Conservation (phyloP, 2,113 vertebrate species). For the Dascyllus trimaculatus region DNA sequence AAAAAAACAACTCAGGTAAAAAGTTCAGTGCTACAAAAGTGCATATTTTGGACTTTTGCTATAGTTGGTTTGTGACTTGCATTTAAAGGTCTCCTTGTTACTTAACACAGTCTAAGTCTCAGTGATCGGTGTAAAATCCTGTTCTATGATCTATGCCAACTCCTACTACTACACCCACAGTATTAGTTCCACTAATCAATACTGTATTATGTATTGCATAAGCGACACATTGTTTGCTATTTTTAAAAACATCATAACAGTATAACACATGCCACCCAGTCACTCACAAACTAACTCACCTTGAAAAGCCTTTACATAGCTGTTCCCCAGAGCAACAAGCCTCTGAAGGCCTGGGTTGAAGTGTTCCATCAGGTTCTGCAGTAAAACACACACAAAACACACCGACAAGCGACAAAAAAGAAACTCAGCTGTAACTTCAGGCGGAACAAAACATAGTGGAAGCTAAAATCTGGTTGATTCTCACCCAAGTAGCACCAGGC, state of each 20-base stretch:
- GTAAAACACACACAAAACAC: slow-evolving; percentile 20
- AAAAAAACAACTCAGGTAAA: too few species aligned
- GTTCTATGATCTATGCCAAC: too few species aligned
- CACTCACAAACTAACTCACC: slow-evolving; percentile 82
- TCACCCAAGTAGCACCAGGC: neutral
- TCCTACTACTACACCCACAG: too few species aligned
- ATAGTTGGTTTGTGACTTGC: too few species aligned
- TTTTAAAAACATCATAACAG: too few species aligned
- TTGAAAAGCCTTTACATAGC: slow-evolving; percentile 92
- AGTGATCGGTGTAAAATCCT: too few species aligned
- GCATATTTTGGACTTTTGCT: too few species aligned
- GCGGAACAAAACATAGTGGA: neutral
- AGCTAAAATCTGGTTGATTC: neutral
- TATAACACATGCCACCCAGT: neutral
- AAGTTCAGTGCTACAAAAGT: too few species aligned
- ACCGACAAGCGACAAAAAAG: neutral
- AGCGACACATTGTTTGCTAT: too few species aligned
- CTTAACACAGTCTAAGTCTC: too few species aligned
- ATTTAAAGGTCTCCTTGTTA: too few species aligned
- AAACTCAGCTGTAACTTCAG: neutral
- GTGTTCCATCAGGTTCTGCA: slow-evolving; percentile 92
- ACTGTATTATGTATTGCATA: too few species aligned
- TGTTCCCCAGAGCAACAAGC: slow-evolving; percentile 92
- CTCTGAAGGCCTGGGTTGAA: slow-evolving; percentile 95
- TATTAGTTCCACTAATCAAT: neutral